Evolutionary conservation across 2,113 vertebrate genomes (phyloP), one percentile per base, ranked within the genome.

Genomic region (Abramis brama): DNA sequence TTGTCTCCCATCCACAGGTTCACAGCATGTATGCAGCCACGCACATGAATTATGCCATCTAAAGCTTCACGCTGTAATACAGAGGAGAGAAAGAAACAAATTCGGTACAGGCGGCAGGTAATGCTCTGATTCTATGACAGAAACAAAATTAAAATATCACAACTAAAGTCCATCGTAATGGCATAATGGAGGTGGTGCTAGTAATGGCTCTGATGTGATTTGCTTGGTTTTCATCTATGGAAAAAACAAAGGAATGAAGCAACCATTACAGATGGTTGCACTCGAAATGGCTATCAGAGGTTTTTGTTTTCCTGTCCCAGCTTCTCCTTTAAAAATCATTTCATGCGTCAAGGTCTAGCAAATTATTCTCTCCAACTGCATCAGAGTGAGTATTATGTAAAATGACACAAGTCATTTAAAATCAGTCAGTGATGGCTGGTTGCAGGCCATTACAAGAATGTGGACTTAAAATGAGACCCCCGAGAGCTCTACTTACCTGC

Each of bases 1-100:
- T 98, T 96, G 94, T 98, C 97, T 45, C 94, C 95, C 91, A 98
- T 94, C 97, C 97, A 97, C 78, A 98, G 94, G 84, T 96, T 96
- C 4, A 98, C 93, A 0, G 97, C 97, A 1, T 97, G 97, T 91
- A 98, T 96, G 87, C 97, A 98, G 90, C 97, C 97, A 6, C 97
- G 95, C 33, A 97, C 97, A 0, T 98, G 93, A 91, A 98, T 97
- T 75, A 91, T 0, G 1, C 91, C 88, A 0, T 94, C 92, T 86
- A 97, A 92, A 85, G 94, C 93, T 91, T 96, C 93, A 86, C 96
- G 96, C 97, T 97, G 92, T 74, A 55, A 6, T 73, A 2, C 17
- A 77, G 84, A 33, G 19, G 1, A 66, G 55, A 81, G 39, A n/a
- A 52, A 80, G n/a, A 11, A 11, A 6, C 5, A 30, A 19, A 73